Evolutionary conservation across 2,113 vertebrate species (phyloP), one percentile per base, ranked within the genome.

Genomic region (Propithecus coquereli): DNA sequence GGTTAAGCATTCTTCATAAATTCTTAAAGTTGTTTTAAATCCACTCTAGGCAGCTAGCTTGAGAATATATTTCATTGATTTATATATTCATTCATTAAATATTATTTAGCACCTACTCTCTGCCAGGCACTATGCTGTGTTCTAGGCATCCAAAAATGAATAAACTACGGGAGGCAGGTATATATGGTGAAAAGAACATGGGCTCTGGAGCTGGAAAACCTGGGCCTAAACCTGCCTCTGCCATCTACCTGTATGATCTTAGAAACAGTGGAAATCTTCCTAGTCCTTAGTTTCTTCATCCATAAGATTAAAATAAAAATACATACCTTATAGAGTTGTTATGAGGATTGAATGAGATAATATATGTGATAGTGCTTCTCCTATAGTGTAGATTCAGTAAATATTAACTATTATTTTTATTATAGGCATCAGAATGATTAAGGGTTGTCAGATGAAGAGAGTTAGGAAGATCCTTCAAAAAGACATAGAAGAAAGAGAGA

Each of bases 1-100:
- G 45, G 59, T 74, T 63, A 84, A 80, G 8, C n/a, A 73, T 65
- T 84, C 79, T 84, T 96, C 80, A 80, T 94, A 94, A 96, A 96
- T 87, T 65, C 43, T 96, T 87, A 92, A 92, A 90, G 47, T 87
- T 89, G 43, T 82, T 93, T 74, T 66, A 71, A 86, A 71, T 80
- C 37, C n/a, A 47, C 40, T 85, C 86, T 89, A 83, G 66, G 57
- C 40, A 81, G 57, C 68, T 90, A 94, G 59, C 22, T 91, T 97
- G 81, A 66, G 63, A 92, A 87, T 87, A 65, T 30, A 37, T 86
- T 43, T 92, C 80, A 82, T 5, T 79, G 89, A 91, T 86, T 81
- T 89, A 79, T 57, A 68, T 54, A 76, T 59, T 84, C 74, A 87
- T 34, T 89, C 63, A 68, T 93, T 88, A 92, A 84, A 66, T 70